These are phyloP conservation scores for Lepidurus packardi DNA, from an alignment of 1,140 invertebrate species.

Conservation along the genomic window DNA sequence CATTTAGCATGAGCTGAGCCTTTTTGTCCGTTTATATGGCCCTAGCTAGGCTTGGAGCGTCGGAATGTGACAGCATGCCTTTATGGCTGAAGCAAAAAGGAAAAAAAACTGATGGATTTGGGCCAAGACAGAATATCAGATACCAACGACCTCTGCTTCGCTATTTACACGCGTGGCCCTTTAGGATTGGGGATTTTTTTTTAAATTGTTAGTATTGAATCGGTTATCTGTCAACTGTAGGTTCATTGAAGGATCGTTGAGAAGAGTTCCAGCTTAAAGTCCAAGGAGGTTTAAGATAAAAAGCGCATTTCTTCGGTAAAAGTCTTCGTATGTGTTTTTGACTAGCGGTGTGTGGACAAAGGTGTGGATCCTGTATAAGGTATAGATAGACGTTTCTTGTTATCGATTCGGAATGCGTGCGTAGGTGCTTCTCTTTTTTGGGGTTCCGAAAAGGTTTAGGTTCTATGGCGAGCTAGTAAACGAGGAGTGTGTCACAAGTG, in stretches of 20 bases:
- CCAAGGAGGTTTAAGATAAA: slow-evolving; percentile 2
- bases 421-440: not conserved
- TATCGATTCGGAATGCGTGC: slow-evolving; percentile 18
- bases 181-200: not conserved
- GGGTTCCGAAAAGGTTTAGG: not conserved
- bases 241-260: not conserved
- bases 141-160: not conserved
- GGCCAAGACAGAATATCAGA: not conserved
- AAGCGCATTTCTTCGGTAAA: not conserved
- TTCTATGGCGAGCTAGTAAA: not conserved
- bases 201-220: not conserved
- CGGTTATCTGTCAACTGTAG: not conserved
- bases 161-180: not conserved
- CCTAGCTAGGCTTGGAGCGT: not conserved
- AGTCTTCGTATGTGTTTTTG: not conserved
- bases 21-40: too few species aligned
- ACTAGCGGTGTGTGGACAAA: not conserved
- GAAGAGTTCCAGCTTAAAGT: not conserved
- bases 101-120: not conserved
- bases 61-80: not conserved
- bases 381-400: not conserved
- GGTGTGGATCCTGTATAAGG: not conserved
- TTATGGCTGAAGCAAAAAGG: not conserved
- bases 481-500: not conserved
- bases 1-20: too few species aligned